Percentiles rank a stretch among this genome's conserved stretches.
phyloP scores from a whole-genome alignment of 2,113 vertebrate genomes.

The Alligator mississippiensis region DNA sequence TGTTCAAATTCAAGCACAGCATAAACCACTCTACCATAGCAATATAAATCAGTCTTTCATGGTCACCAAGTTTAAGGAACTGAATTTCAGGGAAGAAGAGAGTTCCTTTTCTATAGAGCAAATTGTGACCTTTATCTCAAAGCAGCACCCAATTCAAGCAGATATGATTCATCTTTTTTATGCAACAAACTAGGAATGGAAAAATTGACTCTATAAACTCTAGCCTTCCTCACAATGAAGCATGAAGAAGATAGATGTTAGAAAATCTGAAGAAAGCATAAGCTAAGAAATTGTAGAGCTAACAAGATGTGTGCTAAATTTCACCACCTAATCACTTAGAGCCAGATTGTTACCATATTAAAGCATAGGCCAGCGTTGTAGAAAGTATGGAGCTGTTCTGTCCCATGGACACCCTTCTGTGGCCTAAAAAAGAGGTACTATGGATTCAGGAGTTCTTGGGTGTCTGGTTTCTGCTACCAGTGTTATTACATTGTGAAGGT shows the following conservation, averaged over 20 bases:
- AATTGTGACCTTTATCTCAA: conserved; percentile 78
- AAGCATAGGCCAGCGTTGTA: neutral
- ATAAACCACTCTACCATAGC: conserved; percentile 59
- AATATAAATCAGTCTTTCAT: conserved; percentile 77
- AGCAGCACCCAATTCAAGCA: conserved; percentile 43
- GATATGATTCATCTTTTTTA: conserved; percentile 52
- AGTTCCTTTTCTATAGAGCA: conserved; percentile 54
- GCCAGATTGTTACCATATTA: neutral
- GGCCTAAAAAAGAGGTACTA: neutral
- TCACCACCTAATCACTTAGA: neutral
- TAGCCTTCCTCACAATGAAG: neutral
- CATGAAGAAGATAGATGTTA: neutral
- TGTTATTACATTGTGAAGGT: neutral
- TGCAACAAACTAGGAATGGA: neutral
- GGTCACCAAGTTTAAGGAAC: conserved; percentile 73
- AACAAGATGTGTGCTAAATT: neutral
- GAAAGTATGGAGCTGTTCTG: neutral
- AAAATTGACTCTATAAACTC: conserved; percentile 13
- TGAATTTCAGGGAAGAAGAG: conserved; percentile 63
- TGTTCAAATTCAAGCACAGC: conserved; percentile 67
- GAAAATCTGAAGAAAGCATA: neutral
- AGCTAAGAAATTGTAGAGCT: neutral
- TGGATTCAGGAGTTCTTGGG: neutral
- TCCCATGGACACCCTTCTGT: neutral
- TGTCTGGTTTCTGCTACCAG: neutral